Conservation (phyloP, 35 echinoderm and acorn worm genomes). For the Chiridota heheva region DNA sequence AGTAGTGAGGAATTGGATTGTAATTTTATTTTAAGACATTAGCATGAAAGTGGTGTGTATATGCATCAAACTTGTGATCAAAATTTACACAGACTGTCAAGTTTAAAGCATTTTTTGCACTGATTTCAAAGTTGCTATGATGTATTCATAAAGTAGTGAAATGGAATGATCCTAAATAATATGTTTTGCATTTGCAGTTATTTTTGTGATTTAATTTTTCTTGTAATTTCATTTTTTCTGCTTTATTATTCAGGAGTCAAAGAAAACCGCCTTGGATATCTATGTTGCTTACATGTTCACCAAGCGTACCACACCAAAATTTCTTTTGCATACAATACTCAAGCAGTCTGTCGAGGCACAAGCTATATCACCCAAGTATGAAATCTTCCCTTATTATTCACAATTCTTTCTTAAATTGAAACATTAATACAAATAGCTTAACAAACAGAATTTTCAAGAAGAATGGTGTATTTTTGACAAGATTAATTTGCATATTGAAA, state of each 20-base stretch:
- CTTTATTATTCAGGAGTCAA: slow-evolving; percentile 11
- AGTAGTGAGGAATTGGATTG: too few species aligned
- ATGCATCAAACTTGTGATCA: background rate
- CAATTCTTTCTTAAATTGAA: background rate
- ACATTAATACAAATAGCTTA: too few species aligned
- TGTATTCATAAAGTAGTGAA: background rate
- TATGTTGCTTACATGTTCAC: slow-evolving; percentile 35
- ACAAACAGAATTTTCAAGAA: too few species aligned
- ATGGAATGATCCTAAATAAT: background rate
- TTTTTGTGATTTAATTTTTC: background rate
- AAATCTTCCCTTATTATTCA: background rate
- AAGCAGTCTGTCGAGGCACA: background rate
- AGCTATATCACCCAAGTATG: slow-evolving; percentile 17
- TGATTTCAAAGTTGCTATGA: background rate
- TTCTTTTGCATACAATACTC: slow-evolving; percentile 11
- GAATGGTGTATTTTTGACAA: background rate
- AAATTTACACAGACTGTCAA: background rate
- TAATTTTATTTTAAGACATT: too few species aligned
- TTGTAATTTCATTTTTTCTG: background rate
- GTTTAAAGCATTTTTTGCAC: background rate
- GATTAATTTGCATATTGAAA: background rate
- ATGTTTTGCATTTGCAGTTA: background rate
- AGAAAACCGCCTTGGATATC: background rate
- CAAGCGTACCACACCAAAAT: slow-evolving; percentile 1
- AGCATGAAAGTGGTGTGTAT: background rate